Base-by-base conservation (phyloP, 2,113 vertebrate genomes). In the Delphinapterus leucas region DNA sequence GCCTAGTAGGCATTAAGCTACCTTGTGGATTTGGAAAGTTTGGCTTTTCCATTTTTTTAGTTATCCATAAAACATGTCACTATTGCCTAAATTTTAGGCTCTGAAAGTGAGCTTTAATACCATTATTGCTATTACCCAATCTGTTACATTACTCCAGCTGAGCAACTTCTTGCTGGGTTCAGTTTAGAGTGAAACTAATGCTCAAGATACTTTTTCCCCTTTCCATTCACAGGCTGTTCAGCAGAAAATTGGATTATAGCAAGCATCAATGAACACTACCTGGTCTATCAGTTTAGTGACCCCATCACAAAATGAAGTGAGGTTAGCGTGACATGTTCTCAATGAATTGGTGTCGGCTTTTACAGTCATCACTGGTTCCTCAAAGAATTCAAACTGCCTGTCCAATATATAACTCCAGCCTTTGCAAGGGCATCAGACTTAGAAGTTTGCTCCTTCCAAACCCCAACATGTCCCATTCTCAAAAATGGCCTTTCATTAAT, bases 221-320 rank as follows among this genome's bases (percentile, higher is more conserved):
- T 82, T 80, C 38, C 55, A 73, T 67, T 92, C 67, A 91, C 55
- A 47, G 67, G 38, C 28, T 73, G 74, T 38, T 95, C 67, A 6
- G 70, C 83, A 97, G 89, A 97, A 96, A 87, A 83, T 71, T 88
- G 77, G 90, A 90, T 79, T 85, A 83, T 90, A 96, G 20, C 58
- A 79, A 93, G 44, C 76, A 23, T 23, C 14, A 20, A 13, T 67
- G 86, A 23, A 8, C 81, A 18, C 0, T 44, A 41, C 49, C 65
- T 21, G 15, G 11, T 84, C 47, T 82, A 8, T 36, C 36, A 21
- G 68, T 67, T 96, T 18, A 36, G 26, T 12, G 31, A 90, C n/a
- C 80, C 61, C 44, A 31, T 61, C 67, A 21, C 81, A 31, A 15
- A 60, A 67, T 18, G 55, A 83, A 82, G 79, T 0, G 0, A 94